These are phyloP conservation scores for Xanthorhoe spadicearia DNA, from an alignment of 2,888 invertebrate species.

Conservation along the genomic window DNA sequence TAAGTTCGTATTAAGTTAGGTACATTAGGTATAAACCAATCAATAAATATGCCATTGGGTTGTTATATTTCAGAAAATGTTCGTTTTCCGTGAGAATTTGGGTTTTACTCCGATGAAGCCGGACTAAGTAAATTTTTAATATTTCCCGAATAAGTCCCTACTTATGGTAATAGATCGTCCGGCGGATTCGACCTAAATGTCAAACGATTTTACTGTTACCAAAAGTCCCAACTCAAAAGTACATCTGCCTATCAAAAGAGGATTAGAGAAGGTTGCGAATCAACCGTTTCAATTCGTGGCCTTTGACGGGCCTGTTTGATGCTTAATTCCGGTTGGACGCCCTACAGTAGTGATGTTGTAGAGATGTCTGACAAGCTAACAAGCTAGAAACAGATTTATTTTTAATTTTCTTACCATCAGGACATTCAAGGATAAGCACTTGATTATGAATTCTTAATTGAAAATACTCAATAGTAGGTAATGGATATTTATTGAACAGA, in stretches of 20 bases:
- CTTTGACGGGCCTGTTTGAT: constrained; percentile 18
- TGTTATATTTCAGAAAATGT: too few relatives aligned
- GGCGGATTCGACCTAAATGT: constrained; percentile 1
- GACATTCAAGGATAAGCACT: too few relatives aligned
- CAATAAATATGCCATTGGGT: too few relatives aligned
- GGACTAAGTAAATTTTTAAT: neutral
- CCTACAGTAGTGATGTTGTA: constrained; percentile 1
- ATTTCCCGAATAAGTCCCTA: neutral
- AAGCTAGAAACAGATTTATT: neutral
- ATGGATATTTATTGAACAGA: too few relatives aligned
- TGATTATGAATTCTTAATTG: too few relatives aligned
- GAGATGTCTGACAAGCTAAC: neutral
- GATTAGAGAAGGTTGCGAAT: constrained; percentile 24
- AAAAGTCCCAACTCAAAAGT: constrained; percentile 6
- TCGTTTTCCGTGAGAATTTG: too few relatives aligned
- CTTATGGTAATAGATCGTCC: neutral
- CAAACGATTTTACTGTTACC: constrained; percentile 5
- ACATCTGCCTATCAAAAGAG: constrained; percentile 8
- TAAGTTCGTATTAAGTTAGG: too few relatives aligned
- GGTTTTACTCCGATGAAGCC: neutral
- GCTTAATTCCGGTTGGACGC: constrained; percentile 11
- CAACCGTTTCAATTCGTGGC: constrained; percentile 20
- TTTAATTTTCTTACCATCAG: neutral
- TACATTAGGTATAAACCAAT: too few relatives aligned
- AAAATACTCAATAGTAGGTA: too few relatives aligned